Percentiles rank a stretch among this genome's conserved stretches.
Evolutionary conservation across 2,888 invertebrate species (phyloP).

Genomic region (Nephrotoma guestfalica): DNA sequence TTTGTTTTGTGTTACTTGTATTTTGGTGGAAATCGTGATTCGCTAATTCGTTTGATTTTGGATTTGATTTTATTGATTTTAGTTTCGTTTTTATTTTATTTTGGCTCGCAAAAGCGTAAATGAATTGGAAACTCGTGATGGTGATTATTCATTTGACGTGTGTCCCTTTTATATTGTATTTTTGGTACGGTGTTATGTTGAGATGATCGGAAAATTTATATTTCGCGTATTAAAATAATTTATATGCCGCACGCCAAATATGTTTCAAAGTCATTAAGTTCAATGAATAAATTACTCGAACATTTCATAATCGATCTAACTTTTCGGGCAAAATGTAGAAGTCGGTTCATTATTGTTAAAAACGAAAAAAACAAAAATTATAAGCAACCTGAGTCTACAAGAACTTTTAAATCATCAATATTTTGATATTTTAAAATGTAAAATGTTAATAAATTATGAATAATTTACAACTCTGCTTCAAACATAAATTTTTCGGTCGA

Average conservation of each 20-base stretch:
- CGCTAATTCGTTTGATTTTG: neutral
- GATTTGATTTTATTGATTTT: neutral
- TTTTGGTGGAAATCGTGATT: neutral
- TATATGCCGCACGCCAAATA: neutral
- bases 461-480: too few species aligned
- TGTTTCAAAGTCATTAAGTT: neutral
- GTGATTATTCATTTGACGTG: neutral
- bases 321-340: too few species aligned
- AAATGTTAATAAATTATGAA: too few species aligned
- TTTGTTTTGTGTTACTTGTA: neutral
- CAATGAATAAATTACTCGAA: neutral
- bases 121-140: neutral
- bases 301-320: neutral
- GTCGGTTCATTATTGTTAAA: too few species aligned
- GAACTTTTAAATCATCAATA: too few species aligned
- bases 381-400: too few species aligned
- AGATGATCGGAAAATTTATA: neutral
- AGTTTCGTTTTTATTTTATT: neutral
- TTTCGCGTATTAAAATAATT: neutral
- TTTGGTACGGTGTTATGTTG: neutral
- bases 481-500: too few species aligned
- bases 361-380: too few species aligned
- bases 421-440: too few species aligned
- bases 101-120: neutral
- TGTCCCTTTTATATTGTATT: neutral